These are phyloP conservation scores for Luidia sarsii DNA, from an alignment of 53 echinoderm and acorn worm species.

Conservation along the genomic window DNA sequence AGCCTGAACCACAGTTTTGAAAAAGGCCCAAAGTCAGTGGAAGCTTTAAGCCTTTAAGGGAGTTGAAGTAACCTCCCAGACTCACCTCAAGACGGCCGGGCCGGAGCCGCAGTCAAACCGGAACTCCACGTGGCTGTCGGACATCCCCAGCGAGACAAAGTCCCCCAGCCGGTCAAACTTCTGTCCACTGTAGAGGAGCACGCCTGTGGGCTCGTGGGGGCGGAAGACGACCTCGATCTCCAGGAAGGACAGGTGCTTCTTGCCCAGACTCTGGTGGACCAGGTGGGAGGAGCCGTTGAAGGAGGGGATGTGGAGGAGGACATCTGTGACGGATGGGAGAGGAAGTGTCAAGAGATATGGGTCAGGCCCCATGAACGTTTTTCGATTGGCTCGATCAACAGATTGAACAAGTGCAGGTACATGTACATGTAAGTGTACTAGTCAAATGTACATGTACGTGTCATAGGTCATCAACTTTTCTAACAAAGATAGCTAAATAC, in stretches of 20 bases:
- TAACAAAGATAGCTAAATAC: too few relatives aligned
- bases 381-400: too few relatives aligned
- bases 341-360: too few relatives aligned
- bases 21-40: too few relatives aligned
- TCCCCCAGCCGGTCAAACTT: constrained; percentile 78
- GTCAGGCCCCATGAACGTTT: too few relatives aligned
- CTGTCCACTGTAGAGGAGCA: constrained; percentile 86
- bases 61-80: too few relatives aligned
- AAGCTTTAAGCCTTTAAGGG: too few relatives aligned
- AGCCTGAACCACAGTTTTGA: too few relatives aligned
- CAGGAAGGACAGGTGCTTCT: constrained; percentile 88
- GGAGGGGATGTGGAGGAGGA: constrained; percentile 87
- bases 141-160: constrained; percentile 84
- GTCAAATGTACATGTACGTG: too few relatives aligned
- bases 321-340: constrained; percentile 82
- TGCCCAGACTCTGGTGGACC: constrained; percentile 80
- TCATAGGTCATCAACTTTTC: too few relatives aligned
- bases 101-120: constrained; percentile 96
- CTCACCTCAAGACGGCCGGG: constrained; percentile 85
- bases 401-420: too few relatives aligned
- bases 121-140: constrained; percentile 78
- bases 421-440: too few relatives aligned
- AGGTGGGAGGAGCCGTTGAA: constrained; percentile 91
- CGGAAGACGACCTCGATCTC: constrained; percentile 91
- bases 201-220: constrained; percentile 78